A percentile compares a stretch with the other conserved stretches of the same genome.
These are phyloP conservation scores for Cremastinae sp. DNA, from an alignment of 2,888 invertebrate genomes.

Conservation along the genomic window DNA sequence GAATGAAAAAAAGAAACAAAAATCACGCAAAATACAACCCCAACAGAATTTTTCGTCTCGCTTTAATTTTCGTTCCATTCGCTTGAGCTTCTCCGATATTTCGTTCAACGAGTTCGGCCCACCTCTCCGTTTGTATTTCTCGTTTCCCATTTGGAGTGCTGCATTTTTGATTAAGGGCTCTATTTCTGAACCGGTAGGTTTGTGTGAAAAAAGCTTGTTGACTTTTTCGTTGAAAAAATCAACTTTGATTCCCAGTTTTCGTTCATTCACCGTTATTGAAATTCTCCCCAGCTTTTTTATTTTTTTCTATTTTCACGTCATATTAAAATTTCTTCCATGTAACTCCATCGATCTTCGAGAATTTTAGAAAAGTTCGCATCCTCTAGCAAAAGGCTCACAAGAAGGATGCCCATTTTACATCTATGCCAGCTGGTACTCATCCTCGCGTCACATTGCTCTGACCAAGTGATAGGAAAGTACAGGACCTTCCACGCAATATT, in stretches of 20 bases:
- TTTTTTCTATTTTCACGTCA: constrained; percentile 1
- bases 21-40: neutral
- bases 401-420: neutral
- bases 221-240: neutral
- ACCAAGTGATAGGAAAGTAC: constrained; percentile 24
- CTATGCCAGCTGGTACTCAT: neutral
- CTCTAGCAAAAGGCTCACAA: constrained; percentile 31
- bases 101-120: constrained; percentile 43
- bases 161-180: constrained; percentile 77
- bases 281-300: constrained; percentile 11
- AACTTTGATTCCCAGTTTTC: constrained; percentile 42
- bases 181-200: constrained; percentile 65
- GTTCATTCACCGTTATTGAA: neutral
- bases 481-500: constrained; percentile 1
- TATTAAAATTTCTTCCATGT: neutral
- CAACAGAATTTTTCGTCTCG: constrained; percentile 23
- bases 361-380: neutral
- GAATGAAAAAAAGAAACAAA: constrained; percentile 26
- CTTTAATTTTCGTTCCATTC: constrained; percentile 19
- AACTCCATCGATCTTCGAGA: constrained; percentile 36
- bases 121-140: constrained; percentile 57
- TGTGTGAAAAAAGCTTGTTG: neutral
- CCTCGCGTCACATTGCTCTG: constrained; percentile 5
- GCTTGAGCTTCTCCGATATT: constrained; percentile 28
- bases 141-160: constrained; percentile 75